Evolutionary conservation across 2,113 vertebrate species (phyloP).

Genomic region (Perognathus longimembris): DNA sequence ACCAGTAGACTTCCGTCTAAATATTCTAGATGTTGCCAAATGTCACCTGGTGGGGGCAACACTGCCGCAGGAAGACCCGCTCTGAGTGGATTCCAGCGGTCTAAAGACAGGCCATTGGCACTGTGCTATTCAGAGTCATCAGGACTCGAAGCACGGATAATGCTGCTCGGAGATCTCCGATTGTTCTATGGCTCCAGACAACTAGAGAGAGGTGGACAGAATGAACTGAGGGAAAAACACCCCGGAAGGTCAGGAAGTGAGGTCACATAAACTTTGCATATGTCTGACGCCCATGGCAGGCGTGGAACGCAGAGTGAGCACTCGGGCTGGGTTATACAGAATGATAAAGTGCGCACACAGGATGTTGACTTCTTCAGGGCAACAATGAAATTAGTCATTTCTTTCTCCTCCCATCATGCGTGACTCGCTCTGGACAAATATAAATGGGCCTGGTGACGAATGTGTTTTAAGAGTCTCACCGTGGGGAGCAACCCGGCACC

Average conservation of each 20-base stretch:
- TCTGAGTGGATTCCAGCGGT: background rate
- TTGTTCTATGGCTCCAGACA: background rate
- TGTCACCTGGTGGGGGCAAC: background rate
- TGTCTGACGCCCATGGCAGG: background rate
- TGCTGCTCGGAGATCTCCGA: background rate
- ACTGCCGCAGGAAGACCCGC: too few species aligned
- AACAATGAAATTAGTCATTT: slow-evolving; percentile 56
- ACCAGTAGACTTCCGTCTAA: too few species aligned
- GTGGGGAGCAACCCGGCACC: background rate
- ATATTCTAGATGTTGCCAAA: background rate
- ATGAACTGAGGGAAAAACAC: background rate
- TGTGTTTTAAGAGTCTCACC: background rate
- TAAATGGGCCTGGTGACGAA: slow-evolving; percentile 34
- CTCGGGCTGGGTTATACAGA: background rate
- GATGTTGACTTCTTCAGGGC: slow-evolving; percentile 50
- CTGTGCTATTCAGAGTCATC: background rate
- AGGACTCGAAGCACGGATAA: background rate
- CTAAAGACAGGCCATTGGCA: background rate
- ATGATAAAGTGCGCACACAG: slow-evolving; percentile 11
- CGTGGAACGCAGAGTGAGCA: background rate
- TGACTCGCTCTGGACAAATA: slow-evolving; percentile 52
- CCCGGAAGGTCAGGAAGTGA: background rate
- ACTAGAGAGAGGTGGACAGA: background rate
- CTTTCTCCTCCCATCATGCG: slow-evolving; percentile 6
- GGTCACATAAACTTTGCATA: background rate